phyloP scores from a whole-genome alignment of 2,113 vertebrate species.

The Calidris pygmaea region DNA sequence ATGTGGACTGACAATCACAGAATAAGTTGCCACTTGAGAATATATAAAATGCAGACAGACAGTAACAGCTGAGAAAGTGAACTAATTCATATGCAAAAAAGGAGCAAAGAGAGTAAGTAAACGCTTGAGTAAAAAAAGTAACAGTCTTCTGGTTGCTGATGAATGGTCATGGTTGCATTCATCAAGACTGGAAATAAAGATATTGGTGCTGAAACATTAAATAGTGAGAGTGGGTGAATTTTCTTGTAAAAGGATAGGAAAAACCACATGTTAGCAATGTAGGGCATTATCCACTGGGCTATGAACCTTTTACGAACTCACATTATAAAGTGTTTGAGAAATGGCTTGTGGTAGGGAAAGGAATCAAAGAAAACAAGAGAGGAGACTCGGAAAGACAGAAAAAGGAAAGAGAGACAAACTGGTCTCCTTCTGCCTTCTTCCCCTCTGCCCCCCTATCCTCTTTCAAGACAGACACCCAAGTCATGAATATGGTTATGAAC shows the following conservation, averaged over 20 bases:
- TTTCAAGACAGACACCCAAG: not conserved
- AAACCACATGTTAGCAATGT: not conserved
- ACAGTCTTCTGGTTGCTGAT: not conserved
- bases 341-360: not conserved
- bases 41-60: not conserved
- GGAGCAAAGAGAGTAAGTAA: not conserved
- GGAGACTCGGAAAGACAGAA: not conserved
- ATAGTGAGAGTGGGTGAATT: not conserved
- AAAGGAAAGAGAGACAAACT: not conserved
- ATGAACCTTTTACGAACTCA: conserved; percentile 22
- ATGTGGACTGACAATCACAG: not conserved
- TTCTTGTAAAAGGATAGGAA: not conserved
- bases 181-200: not conserved
- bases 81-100: not conserved
- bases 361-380: not conserved
- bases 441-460: rapidly evolving
- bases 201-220: not conserved
- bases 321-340: not conserved
- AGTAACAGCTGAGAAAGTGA: not conserved
- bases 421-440: not conserved
- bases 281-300: not conserved
- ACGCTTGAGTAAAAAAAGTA: not conserved
- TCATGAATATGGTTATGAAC: not conserved
- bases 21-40: not conserved
- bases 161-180: not conserved